Evolutionary conservation across 2,888 invertebrate species (phyloP), one percentile per base, ranked within the genome.

Genomic region (Patella ulyssiponensis): DNA sequence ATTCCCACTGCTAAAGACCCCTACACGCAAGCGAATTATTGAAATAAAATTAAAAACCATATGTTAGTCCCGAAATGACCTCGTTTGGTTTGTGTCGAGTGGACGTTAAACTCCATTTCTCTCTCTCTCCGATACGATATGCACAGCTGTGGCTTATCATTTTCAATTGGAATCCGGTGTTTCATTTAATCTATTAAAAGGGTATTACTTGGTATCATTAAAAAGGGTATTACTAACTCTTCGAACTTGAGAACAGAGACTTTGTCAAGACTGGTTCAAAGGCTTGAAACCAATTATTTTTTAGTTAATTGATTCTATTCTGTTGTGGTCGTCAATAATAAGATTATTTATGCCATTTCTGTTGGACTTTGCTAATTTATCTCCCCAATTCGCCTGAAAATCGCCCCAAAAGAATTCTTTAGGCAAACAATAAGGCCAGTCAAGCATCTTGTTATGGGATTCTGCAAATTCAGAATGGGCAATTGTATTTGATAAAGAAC

Each of bases 261-360:
- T n/a, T n/a, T 64, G 14, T 64, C 64, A 9, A 64, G 23, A 64
- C 64, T 64, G n/a, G 64, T n/a, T 11, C 14, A 64, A 3, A 64
- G 20, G 12, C 64, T 64, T 64, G 64, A 64, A 9, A 64, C 64
- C 0, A 9, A 64, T 64, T 64, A 23, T n/a, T 64, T 64, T 64
- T 23, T 64, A 14, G 20, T 64, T 64, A 64, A 64, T 20, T 64
- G 64, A 64, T 20, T 64, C 64, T n/a, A 64, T 64, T 64, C 64
- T 64, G 64, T 64, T n/a, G 15, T 58, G 5, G 58, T 58, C 58
- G 15, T 58, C 58, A 58, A 58, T 58, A 20, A 64, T 20, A 12
- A 64, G 64, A 12, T 64, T 64, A 23, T 64, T 64, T 2, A 64
- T 64, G 2, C 14, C 64, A n/a, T n/a, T 64, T 7, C 64, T 7